phyloP scores from a whole-genome alignment of 2,888 invertebrate species.

The Ethmia dodecea region DNA sequence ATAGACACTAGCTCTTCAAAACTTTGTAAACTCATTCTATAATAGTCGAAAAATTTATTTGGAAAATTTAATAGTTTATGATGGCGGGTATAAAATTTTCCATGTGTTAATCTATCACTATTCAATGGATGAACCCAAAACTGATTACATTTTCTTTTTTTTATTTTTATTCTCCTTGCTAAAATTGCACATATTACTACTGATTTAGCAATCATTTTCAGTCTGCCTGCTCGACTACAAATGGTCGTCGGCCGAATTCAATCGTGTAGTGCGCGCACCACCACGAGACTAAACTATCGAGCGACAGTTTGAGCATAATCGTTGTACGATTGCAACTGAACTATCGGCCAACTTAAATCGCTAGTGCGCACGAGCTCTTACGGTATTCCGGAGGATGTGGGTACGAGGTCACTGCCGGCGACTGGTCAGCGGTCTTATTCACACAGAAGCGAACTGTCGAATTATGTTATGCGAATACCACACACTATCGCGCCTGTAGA shows the following conservation, averaged over 20 bases:
- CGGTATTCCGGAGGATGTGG: slow-evolving; percentile 44
- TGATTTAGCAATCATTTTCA: neutral
- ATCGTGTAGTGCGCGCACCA: neutral
- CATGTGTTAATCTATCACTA: neutral
- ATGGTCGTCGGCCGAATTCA: neutral
- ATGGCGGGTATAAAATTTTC: neutral
- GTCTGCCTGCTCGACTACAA: neutral
- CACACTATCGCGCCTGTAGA: too few species aligned
- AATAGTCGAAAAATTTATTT: neutral
- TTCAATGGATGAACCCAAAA: neutral
- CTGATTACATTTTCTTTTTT: neutral
- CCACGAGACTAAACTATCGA: neutral
- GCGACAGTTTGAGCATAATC: too few species aligned
- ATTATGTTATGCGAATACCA: too few species aligned
- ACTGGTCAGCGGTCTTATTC: slow-evolving; percentile 14
- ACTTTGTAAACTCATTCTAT: neutral
- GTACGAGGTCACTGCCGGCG: slow-evolving; percentile 20
- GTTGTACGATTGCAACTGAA: too few species aligned
- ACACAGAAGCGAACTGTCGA: slow-evolving; percentile 36
- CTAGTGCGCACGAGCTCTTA: slow-evolving; percentile 20
- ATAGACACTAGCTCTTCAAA: neutral
- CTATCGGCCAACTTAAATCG: slow-evolving; percentile 14
- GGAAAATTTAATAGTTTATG: neutral
- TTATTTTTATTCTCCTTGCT: neutral
- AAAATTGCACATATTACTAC: neutral